Conservation (phyloP, 2,113 vertebrate species). For the Columbina picui region DNA sequence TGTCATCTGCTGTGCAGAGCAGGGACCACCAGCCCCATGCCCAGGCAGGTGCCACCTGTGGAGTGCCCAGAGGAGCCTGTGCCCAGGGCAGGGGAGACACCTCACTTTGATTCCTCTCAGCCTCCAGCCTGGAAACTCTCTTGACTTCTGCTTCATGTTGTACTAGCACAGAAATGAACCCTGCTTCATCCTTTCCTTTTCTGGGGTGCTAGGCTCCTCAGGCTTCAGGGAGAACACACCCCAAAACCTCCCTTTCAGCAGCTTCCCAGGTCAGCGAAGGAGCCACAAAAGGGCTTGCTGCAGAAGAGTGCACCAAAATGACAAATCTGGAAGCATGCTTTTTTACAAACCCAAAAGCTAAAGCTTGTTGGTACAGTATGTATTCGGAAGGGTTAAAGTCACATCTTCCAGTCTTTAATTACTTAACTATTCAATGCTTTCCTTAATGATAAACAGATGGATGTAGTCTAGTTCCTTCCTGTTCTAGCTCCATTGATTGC, state of each 20-base stretch:
- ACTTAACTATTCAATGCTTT: slow-evolving; percentile 57
- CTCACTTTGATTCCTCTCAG: not conserved
- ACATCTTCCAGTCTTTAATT: slow-evolving; percentile 39
- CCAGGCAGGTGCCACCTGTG: not conserved
- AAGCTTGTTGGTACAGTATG: not conserved
- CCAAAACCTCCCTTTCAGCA: accelerated
- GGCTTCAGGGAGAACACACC: not conserved
- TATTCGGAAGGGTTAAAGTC: slow-evolving; percentile 44
- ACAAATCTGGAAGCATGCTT: not conserved
- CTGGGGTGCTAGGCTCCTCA: not conserved
- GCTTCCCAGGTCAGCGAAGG: not conserved
- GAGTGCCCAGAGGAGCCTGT: accelerated
- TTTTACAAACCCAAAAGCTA: not conserved
- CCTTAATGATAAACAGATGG: slow-evolving; percentile 61
- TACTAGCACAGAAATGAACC: not conserved
- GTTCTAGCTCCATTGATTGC: slow-evolving; percentile 51
- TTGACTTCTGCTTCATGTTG: not conserved
- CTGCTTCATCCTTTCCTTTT: not conserved
- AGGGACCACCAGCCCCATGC: not conserved
- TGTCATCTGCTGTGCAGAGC: not conserved
- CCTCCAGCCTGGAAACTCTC: not conserved
- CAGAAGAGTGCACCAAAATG: not conserved
- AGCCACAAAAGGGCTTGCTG: not conserved
- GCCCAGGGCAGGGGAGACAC: not conserved
- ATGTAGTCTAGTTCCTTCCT: slow-evolving; percentile 58